These are phyloP conservation scores for Drosophila phalerata DNA, from an alignment of 2,888 invertebrate species.

Conservation along the genomic window DNA sequence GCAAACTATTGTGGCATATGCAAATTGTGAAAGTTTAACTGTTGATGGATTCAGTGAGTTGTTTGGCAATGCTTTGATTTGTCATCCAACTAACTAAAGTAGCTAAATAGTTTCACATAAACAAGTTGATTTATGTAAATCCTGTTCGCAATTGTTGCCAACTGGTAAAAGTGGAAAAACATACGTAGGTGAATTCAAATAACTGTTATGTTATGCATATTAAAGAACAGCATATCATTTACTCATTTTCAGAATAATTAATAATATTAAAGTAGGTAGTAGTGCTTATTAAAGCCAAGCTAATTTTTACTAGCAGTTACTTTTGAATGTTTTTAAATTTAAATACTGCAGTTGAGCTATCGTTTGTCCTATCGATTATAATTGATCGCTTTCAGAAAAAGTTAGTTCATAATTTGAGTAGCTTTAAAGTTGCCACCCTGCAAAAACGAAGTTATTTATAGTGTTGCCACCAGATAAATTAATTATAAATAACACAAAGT, in stretches of 20 bases:
- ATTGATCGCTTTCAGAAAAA: no score
- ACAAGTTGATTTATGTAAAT: slow-evolving; percentile 62
- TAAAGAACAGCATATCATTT: not conserved
- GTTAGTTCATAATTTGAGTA: no score
- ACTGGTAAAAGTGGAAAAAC: slow-evolving; percentile 1
- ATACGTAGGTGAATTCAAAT: not conserved
- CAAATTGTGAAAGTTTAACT: slow-evolving; percentile 72
- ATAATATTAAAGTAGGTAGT: no score
- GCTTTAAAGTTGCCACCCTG: not conserved
- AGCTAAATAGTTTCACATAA: slow-evolving; percentile 37
- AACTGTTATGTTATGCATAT: not conserved
- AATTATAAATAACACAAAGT: slow-evolving; percentile 13
- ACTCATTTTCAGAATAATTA: not conserved
- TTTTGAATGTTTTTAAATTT: not conserved
- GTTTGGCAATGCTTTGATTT: slow-evolving; percentile 64
- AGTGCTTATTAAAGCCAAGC: no score
- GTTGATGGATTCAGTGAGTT: slow-evolving; percentile 27
- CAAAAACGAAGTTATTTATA: not conserved
- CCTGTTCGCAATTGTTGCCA: slow-evolving; percentile 53
- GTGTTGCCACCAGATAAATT: not conserved
- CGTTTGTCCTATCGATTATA: not conserved
- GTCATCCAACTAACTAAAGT: slow-evolving; percentile 37
- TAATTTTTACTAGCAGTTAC: not conserved
- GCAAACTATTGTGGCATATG: slow-evolving; percentile 65
- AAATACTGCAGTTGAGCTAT: not conserved